Percentiles rank a stretch among this genome's conserved stretches.
phyloP scores from a whole-genome alignment of 2,113 vertebrate genomes.

The Oreochromis aureus region DNA sequence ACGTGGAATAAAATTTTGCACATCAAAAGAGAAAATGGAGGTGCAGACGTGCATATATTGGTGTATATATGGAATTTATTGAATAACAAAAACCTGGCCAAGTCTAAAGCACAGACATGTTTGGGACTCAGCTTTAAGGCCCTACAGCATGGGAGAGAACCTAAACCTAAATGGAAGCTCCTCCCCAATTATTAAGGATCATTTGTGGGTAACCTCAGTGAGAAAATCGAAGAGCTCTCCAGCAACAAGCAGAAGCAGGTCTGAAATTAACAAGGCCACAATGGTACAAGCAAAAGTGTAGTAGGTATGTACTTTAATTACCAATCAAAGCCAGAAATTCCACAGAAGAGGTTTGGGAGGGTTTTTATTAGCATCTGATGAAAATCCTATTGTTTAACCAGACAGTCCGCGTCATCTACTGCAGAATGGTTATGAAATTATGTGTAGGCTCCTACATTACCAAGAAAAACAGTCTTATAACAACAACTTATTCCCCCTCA shows the following conservation, averaged over 20 bases:
- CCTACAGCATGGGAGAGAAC: constrained; percentile 9
- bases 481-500: background rate
- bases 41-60: background rate
- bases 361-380: background rate
- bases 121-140: background rate
- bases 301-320: background rate
- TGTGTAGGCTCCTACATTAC: background rate
- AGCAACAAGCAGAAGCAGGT: constrained; percentile 32
- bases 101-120: background rate
- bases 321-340: background rate
- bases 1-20: background rate
- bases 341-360: background rate
- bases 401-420: rapidly evolving
- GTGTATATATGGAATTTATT: background rate
- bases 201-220: background rate
- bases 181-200: background rate
- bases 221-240: background rate
- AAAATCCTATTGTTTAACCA: background rate
- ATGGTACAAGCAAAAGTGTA: background rate
- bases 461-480: background rate
- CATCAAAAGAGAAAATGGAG: background rate
- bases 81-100: background rate
- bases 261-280: constrained; percentile 7
- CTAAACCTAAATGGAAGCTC: constrained; percentile 18
- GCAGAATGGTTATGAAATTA: background rate